Base-by-base conservation (phyloP, 2,888 invertebrate genomes). In the Alsophila aescularia region DNA sequence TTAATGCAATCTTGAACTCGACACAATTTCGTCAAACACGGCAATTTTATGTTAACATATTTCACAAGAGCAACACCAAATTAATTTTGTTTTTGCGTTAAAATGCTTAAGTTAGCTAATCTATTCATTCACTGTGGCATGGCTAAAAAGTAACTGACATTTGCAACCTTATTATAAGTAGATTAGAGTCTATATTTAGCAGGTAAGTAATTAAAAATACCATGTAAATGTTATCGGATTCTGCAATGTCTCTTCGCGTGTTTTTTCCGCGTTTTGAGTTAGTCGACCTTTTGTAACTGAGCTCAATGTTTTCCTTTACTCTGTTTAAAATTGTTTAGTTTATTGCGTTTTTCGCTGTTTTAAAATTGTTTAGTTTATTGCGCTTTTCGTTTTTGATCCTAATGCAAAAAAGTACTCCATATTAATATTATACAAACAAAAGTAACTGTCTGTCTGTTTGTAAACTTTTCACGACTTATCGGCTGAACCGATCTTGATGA, bases 181-280 rank as follows among this genome's bases (percentile, higher is more conserved):
- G 2, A 6, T 10, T 51, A 51, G 41, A 16, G 39, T 24, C n/a
- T 12, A 21, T 15, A 15, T 13, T 44, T 42, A 14, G 12, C 29
- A 18, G 13, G 0, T 2, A 18, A 12, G 7, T n/a, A 5, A 8
- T 15, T 10, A 31, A 44, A 18, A 18, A 27, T 14, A 13, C 15
- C 29, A 37, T 44, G 12, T 43, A 34, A 44, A 40, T 45, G 44
- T 44, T 44, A 44, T 44, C 39, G 15, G 44, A 52, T 45, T 40
- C 10, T 10, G 7, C 14, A 13, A 39, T n/a, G n/a, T n/a, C n/a
- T 50, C 13, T 29, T 41, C 5, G 8, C 12, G 27, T 36, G 32
- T 43, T 39, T 40, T 45, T 45, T 52, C 52, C 52, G 44, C 34
- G 15, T 45, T 43, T 39, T 31, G 34, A 39, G 52, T 43, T 51